phyloP scores from a whole-genome alignment of 2,113 vertebrate species.

The Tachuris rubrigastra region DNA sequence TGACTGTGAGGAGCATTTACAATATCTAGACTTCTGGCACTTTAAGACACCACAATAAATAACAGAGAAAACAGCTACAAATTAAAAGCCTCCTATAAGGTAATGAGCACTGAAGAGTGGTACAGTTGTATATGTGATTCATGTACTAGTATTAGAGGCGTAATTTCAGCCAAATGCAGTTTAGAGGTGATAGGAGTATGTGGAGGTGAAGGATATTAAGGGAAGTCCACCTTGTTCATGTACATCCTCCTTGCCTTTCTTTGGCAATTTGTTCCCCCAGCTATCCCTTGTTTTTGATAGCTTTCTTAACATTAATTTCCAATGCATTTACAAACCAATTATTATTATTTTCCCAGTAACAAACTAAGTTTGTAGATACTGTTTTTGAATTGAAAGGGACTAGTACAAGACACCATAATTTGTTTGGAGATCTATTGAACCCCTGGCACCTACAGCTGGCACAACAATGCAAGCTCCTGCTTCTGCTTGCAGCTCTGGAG shows the following conservation, averaged over 20 bases:
- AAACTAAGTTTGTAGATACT: neutral
- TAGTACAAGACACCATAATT: fast-evolving
- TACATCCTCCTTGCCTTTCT: neutral
- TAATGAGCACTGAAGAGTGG: neutral
- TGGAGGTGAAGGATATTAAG: neutral
- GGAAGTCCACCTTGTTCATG: neutral
- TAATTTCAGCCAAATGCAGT: neutral
- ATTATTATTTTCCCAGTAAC: neutral
- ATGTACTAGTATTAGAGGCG: neutral
- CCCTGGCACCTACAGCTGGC: neutral
- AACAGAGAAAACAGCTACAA: neutral
- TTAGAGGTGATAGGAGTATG: neutral
- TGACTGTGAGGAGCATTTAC: neutral
- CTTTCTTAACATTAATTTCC: neutral
- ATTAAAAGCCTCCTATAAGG: neutral
- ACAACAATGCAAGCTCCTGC: neutral
- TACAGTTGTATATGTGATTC: neutral
- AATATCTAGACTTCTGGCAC: neutral
- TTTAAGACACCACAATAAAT: neutral
- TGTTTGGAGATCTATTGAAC: neutral
- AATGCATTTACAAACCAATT: neutral
- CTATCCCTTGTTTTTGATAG: neutral
- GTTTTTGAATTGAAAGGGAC: neutral
- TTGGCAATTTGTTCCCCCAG: neutral
- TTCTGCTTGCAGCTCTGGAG: neutral